Evolutionary conservation across 2,888 invertebrate genomes (phyloP), one percentile per base, ranked within the genome.

Genomic region (Pyrgus malvae): DNA sequence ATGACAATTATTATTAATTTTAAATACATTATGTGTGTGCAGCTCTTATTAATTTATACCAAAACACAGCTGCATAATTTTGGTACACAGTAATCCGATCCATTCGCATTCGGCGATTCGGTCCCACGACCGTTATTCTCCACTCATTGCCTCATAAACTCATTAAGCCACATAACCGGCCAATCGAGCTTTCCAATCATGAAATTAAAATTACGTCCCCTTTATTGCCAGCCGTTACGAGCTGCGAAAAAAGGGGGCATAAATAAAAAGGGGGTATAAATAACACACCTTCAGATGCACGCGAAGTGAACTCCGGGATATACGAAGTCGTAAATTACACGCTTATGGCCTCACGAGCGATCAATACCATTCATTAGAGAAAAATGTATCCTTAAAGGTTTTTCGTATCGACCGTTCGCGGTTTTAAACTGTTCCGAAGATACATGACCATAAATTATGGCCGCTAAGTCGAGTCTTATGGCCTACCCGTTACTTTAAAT

Each of bases 221-320:
- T 89, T 90, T 89, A 90, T 80, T 69, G 72, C 83, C 70, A 68
- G 78, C 81, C 78, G 88, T 90, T 90, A 90, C 88, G 90, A 90
- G 88, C 90, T 90, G 90, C 90, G 88, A 90, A 90, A 90, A 90
- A 90, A 90, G 89, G 88, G 87, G 82, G 82, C 78, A 87, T 88
- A 87, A 85, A 85, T 83, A 86, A 87, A 89, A 85, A 80, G 82
- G 81, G 84, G 83, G 78, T 81, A 89, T 90, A 89, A 90, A 89
- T 87, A 87, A 90, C 89, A 89, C 90, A 89, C 89, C 89, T 89
- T 80, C 76, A 70, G 73, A 68, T 77, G 78, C 86, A 88, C 86
- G 86, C 89, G 78, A 80, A 71, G 31, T 25, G 75, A 74, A 72
- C 73, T 70, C 67, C 73, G 70, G 74, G 76, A 75, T 74, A 58